A percentile compares a stretch with the other conserved stretches of the same genome.
These are phyloP conservation scores for Brachyrhaphis roseni DNA, from an alignment of 2,797 vertebrate genomes.

Conservation along the genomic window DNA sequence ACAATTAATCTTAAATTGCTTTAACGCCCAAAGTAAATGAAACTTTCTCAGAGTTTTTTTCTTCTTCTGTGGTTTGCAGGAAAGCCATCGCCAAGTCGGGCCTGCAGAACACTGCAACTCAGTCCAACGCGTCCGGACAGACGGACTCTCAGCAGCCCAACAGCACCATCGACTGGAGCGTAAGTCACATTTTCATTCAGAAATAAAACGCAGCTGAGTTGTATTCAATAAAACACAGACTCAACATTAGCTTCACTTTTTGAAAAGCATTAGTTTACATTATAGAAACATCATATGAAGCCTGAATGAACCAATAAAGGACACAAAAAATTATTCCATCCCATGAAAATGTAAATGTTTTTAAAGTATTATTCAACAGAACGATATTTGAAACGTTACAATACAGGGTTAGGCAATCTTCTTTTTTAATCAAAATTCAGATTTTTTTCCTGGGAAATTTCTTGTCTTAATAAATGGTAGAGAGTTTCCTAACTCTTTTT, in stretches of 20 bases:
- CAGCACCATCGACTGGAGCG: constrained; percentile 91
- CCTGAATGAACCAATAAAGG: not conserved
- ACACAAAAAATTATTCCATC: not conserved
- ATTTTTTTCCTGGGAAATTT: no score
- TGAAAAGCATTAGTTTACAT: not conserved
- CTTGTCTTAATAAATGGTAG: no score
- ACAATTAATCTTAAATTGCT: not conserved
- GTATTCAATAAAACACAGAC: not conserved
- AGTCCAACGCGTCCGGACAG: constrained; percentile 72
- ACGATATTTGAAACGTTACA: no score
- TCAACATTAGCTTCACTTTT: not conserved
- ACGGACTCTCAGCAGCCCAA: constrained; percentile 78
- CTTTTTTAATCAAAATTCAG: no score
- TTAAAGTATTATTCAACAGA: not conserved
- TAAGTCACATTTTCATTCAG: constrained; percentile 76
- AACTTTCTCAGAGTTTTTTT: not conserved
- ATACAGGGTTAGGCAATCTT: no score
- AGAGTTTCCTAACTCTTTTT: no score
- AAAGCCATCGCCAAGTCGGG: constrained; percentile 93
- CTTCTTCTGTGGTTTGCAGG: constrained; percentile 73
- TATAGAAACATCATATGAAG: not conserved
- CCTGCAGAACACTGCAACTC: constrained; percentile 81
- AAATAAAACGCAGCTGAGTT: not conserved
- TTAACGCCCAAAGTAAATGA: not conserved
- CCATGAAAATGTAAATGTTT: not conserved